Conservation (phyloP, 2,888 invertebrate genomes). For the Phasia obesa region DNA sequence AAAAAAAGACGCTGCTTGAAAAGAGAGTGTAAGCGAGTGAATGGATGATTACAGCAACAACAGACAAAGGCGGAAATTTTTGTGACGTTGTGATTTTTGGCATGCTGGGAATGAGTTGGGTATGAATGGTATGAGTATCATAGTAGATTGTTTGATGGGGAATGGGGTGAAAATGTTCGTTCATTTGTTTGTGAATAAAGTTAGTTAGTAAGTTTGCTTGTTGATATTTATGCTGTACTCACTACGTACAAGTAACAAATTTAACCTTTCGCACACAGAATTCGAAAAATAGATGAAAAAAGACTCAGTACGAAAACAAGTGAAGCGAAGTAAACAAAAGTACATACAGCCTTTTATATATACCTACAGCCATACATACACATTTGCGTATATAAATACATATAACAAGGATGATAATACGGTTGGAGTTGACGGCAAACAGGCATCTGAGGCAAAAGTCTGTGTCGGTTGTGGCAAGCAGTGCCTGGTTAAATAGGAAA, state of each 20-base stretch:
- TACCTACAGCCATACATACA: background rate
- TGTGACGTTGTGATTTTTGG: conserved; percentile 76
- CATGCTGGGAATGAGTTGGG: conserved; percentile 74
- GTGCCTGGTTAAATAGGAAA: conserved; percentile 72
- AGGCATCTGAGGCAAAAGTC: conserved; percentile 53
- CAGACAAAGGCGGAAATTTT: conserved; percentile 79
- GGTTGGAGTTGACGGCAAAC: conserved; percentile 56
- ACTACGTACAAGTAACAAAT: conserved; percentile 42
- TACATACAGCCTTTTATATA: conserved; percentile 19
- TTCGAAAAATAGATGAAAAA: conserved; percentile 2
- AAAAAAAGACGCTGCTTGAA: no score
- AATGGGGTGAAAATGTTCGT: conserved; percentile 49
- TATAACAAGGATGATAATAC: conserved; percentile 67
- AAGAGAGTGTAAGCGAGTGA: conserved; percentile 27
- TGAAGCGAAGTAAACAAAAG: conserved; percentile 58
- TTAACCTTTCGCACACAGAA: conserved; percentile 62
- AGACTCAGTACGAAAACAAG: conserved; percentile 56
- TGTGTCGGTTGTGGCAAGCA: conserved; percentile 60
- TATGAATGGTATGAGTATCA: conserved; percentile 55
- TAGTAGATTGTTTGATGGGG: conserved; percentile 40
- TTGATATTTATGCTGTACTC: conserved; percentile 19
- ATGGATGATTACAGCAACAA: conserved; percentile 72
- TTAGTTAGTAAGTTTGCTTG: conserved; percentile 57
- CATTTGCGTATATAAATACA: conserved; percentile 4
- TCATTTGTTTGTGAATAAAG: conserved; percentile 42